These are phyloP conservation scores for Drosophila tanythrix DNA, from an alignment of 2,888 invertebrate genomes.

Conservation along the genomic window DNA sequence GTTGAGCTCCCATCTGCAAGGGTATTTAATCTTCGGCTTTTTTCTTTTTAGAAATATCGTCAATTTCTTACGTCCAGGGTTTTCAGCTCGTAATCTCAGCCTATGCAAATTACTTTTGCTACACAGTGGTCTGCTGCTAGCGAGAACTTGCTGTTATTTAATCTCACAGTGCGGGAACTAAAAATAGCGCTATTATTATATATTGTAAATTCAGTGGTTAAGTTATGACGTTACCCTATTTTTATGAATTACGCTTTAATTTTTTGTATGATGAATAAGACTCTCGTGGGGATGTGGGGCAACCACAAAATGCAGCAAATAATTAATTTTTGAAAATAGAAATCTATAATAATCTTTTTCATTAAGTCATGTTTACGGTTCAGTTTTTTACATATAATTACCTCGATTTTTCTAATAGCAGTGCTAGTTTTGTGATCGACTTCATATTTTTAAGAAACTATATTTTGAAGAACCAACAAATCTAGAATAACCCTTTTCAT, in stretches of 20 bases:
- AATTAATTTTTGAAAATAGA: neutral
- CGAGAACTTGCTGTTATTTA: neutral
- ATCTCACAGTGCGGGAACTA: neutral
- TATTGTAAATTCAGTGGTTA: neutral
- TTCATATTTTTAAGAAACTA: neutral
- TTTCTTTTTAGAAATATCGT: neutral
- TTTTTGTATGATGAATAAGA: neutral
- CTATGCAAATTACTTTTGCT: constrained; percentile 27
- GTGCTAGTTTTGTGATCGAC: neutral
- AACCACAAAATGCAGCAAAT: rapidly evolving
- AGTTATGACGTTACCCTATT: neutral
- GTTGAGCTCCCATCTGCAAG: neutral
- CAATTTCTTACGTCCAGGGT: neutral
- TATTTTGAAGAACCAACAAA: neutral
- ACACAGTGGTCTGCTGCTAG: constrained; percentile 32
- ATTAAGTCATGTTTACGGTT: neutral
- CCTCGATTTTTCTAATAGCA: neutral
- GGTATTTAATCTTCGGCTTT: neutral
- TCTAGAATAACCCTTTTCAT: neutral
- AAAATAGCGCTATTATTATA: neutral
- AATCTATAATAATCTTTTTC: neutral
- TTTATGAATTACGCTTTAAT: neutral
- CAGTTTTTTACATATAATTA: neutral
- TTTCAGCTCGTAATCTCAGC: neutral
- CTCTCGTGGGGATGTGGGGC: neutral